phyloP scores from a whole-genome alignment of 1,140 invertebrate species.

The Heliconius hewitsoni region DNA sequence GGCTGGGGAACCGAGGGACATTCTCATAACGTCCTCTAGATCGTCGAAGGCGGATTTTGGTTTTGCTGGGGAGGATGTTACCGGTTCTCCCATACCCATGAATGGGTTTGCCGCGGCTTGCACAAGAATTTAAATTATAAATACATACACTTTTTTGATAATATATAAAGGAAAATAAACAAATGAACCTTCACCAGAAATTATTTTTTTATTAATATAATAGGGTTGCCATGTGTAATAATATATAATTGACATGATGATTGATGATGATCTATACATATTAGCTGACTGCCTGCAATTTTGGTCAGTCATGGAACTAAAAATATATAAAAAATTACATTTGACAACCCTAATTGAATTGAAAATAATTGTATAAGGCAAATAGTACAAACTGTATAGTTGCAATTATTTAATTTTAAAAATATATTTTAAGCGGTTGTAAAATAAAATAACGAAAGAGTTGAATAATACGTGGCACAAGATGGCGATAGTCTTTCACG shows the following conservation, averaged over 20 bases:
- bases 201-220: neutral
- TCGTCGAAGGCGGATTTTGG: slow-evolving; percentile 87
- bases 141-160: neutral
- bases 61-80: slow-evolving; percentile 72
- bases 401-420: neutral
- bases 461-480: neutral
- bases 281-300: neutral
- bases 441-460: no score
- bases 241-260: neutral
- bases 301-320: neutral
- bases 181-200: slow-evolving; percentile 23
- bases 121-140: slow-evolving; percentile 66
- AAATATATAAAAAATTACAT: neutral
- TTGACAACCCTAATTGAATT: neutral
- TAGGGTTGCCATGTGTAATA: neutral
- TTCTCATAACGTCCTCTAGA: slow-evolving; percentile 86
- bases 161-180: neutral
- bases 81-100: slow-evolving; percentile 80
- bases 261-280: no score
- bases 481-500: neutral
- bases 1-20: slow-evolving; percentile 85
- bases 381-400: slow-evolving; percentile 5
- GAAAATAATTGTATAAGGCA: neutral
- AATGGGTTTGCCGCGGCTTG: slow-evolving; percentile 86
- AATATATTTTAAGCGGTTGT: no score